A percentile compares a stretch with the other conserved stretches of the same genome.
phyloP scores from a whole-genome alignment of 2,797 vertebrate species.

The Spinus olivaceus region DNA sequence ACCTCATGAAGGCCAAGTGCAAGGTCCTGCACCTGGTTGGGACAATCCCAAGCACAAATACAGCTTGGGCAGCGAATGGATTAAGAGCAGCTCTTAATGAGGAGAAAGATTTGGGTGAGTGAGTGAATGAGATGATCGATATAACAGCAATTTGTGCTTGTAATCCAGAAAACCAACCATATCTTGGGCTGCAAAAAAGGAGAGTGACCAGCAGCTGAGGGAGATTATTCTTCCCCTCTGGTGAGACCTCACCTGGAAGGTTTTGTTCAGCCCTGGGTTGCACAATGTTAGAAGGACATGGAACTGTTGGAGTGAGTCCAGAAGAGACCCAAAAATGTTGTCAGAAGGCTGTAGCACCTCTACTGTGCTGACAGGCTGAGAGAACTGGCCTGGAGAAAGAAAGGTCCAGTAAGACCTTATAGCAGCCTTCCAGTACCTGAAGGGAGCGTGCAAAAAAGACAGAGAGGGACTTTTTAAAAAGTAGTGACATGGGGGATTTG shows the following conservation, averaged over 20 bases:
- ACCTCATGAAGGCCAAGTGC: background rate
- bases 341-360: background rate
- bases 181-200: background rate
- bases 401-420: background rate
- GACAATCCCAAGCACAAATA: background rate
- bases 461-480: background rate
- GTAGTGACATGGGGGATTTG: too few relatives aligned
- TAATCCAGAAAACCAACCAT: background rate
- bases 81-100: background rate
- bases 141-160: background rate
- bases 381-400: background rate
- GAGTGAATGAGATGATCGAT: background rate
- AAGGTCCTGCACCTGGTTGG: background rate
- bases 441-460: background rate
- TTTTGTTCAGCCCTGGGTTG: fast-evolving
- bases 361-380: background rate
- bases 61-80: background rate
- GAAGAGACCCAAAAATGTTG: background rate
- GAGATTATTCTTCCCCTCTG: background rate
- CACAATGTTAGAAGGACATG: background rate
- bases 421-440: background rate
- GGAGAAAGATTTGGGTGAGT: background rate
- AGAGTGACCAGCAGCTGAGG: background rate
- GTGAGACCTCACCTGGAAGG: background rate
- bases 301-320: background rate